Evolutionary conservation across 30 jellyfish, hydroid and myxozoan species (phyloP).

Genomic region (Turritopsis dohrnii): DNA sequence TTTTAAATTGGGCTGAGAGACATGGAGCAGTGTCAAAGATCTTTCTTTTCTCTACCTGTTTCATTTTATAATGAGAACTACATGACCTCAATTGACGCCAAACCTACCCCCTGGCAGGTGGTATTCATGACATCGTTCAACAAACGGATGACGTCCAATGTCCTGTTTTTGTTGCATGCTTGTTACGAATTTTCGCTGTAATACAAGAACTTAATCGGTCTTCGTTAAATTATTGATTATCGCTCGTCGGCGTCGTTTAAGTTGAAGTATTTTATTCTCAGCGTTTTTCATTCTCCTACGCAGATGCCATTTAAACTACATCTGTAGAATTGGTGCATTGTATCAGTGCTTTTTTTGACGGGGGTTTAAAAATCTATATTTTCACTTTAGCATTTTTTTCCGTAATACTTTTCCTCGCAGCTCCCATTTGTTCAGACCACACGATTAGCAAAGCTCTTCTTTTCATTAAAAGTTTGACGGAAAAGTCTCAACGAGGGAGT

Average conservation of each 20-base stretch:
- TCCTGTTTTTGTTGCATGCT: not conserved
- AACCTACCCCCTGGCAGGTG: not conserved
- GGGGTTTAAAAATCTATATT: not conserved
- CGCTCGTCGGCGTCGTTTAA: not conserved
- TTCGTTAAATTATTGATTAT: not conserved
- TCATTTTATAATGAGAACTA: not conserved
- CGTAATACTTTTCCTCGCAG: no score
- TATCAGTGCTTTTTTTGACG: not conserved
- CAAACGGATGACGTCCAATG: not conserved
- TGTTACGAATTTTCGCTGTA: not conserved
- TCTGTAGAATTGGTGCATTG: not conserved
- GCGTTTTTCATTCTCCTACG: not conserved
- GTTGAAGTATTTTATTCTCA: not conserved
- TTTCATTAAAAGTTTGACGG: no score
- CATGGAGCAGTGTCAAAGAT: no score
- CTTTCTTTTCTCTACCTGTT: no score
- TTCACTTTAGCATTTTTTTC: no score
- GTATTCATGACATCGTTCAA: not conserved
- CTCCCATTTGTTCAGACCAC: no score
- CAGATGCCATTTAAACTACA: not conserved
- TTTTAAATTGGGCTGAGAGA: no score
- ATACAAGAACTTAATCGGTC: not conserved
- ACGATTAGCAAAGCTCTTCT: no score
- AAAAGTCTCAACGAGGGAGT: not conserved
- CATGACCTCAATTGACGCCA: not conserved